phyloP scores from a whole-genome alignment of 1,140 invertebrate genomes.

The Sitobion miscanthi region DNA sequence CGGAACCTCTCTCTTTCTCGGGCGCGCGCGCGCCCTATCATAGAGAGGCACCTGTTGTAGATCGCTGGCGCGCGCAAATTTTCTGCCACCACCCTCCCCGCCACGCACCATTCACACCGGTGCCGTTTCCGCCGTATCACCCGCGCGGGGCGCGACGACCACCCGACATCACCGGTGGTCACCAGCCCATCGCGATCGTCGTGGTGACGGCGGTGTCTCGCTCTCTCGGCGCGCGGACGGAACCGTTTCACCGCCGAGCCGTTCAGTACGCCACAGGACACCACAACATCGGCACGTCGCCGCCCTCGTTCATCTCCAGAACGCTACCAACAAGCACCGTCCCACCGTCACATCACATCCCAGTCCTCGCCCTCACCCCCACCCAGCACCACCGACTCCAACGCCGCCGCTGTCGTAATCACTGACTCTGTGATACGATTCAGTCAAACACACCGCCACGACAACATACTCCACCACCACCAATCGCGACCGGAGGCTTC shows the following conservation, averaged over 20 bases:
- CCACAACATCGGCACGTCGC: background rate
- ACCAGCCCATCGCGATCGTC: background rate
- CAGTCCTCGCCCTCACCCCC: background rate
- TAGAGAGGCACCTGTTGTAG: constrained; percentile 29
- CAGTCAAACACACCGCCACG: background rate
- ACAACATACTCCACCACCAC: background rate
- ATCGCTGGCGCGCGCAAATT: constrained; percentile 21
- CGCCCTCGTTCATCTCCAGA: background rate
- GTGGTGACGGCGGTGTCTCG: constrained; percentile 11
- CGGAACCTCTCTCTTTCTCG: too few relatives aligned
- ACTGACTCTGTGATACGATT: background rate
- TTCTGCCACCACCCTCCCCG: too few relatives aligned
- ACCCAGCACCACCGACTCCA: background rate
- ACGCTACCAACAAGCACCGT: background rate
- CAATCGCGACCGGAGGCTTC: background rate
- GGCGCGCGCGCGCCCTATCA: background rate
- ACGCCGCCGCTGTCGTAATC: constrained; percentile 10
- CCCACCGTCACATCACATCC: background rate
- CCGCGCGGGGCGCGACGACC: background rate
- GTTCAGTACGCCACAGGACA: constrained; percentile 39
- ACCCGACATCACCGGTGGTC: background rate
- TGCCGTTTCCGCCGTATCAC: background rate
- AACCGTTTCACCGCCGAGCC: background rate
- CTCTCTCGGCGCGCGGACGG: background rate
- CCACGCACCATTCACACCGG: too few relatives aligned